Evolutionary conservation across 2,888 invertebrate genomes (phyloP), one percentile per base, ranked within the genome.

Genomic region (Protodeltote pygarga): DNA sequence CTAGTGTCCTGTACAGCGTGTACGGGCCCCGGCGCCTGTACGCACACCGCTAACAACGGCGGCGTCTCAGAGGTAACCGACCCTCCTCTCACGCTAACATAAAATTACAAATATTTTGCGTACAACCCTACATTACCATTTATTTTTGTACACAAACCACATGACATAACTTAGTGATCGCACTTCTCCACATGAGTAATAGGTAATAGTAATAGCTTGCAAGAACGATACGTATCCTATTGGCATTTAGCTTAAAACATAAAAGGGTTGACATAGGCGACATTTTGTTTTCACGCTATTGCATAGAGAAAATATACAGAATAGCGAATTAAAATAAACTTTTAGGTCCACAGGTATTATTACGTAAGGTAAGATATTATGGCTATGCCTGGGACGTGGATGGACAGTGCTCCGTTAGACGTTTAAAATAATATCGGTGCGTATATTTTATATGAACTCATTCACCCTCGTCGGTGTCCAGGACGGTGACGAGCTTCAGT

Each of bases 41-140:
- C 97, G 45, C 97, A 97, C 87, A 95, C 97, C 45, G 94, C 96
- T 46, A 97, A 96, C 83, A 97, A 97, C 81, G 97, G 97, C 77
- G 97, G 97, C 78, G 96, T 96, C 47, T 93, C 96, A 63, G 97
- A 97, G 95, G 97, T 96, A 94, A 92, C 50, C 46, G 25, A 39
- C 35, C 44, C 31, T 40, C 38, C 41, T 31, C 15, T 53, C 45
- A 37, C 35, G 54, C 62, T 58, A 62, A 51, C 64, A 59, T 61
- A 64, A 57, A 47, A n/a, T 65, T 61, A 53, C 28, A 28, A 48
- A 63, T 65, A 57, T 54, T 61, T 65, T 68, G 67, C 67, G 33
- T 48, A 40, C 27, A 28, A 40, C 45, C 44, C 34, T 41, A 42
- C 45, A 64, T 50, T 33, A 27, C 52, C 38, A 37, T 60, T 46